Percentiles rank a stretch among this genome's conserved stretches.
Evolutionary conservation across 2,113 vertebrate genomes (phyloP).

Genomic region (Poeciliopsis prolifica): DNA sequence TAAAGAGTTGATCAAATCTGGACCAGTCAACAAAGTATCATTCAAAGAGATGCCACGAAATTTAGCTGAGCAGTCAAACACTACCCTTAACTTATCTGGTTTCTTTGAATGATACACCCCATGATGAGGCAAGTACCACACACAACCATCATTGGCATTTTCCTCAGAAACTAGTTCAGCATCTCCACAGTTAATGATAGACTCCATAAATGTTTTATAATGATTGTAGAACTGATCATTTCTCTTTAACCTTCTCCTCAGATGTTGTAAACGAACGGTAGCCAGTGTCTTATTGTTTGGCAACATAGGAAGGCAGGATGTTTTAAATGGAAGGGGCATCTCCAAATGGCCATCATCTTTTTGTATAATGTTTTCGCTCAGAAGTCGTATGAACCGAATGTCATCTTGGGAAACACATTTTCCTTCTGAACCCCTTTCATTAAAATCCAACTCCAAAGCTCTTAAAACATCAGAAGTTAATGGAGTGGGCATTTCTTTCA

Average conservation of each 20-base stretch:
- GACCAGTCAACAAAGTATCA: neutral
- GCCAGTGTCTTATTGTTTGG: too few relatives aligned
- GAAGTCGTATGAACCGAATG: too few relatives aligned
- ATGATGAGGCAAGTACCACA: neutral
- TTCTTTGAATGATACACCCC: neutral
- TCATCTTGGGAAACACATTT: neutral
- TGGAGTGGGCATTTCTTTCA: neutral
- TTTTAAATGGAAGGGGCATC: too few relatives aligned
- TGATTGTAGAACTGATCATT: neutral
- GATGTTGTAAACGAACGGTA: too few relatives aligned
- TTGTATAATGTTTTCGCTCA: too few relatives aligned
- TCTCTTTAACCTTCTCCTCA: too few relatives aligned
- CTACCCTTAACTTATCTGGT: neutral
- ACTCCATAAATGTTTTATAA: constrained; percentile 10
- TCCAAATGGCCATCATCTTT: too few relatives aligned
- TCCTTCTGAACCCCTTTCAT: neutral
- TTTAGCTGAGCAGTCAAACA: neutral
- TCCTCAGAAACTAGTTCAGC: constrained; percentile 4
- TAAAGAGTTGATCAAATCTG: neutral
- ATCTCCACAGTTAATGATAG: neutral
- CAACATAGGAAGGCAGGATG: too few relatives aligned
- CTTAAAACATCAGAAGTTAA: neutral
- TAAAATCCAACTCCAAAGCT: constrained; percentile 2
- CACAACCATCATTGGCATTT: neutral
- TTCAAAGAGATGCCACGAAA: neutral